Conservation (phyloP, 1,140 invertebrate species). For the Laupala kohalensis region DNA sequence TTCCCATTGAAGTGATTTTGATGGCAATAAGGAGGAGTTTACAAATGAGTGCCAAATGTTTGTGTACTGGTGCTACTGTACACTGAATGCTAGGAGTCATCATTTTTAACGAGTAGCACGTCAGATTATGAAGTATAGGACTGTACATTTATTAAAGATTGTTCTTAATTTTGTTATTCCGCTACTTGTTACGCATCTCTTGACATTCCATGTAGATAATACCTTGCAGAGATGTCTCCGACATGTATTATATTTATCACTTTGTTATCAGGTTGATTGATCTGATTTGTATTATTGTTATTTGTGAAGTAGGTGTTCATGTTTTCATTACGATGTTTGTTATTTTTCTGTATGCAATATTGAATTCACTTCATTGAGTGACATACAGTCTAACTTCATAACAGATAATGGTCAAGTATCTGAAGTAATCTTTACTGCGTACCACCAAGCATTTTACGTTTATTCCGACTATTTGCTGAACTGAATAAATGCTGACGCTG, state of each 20-base stretch:
- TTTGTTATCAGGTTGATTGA: neutral
- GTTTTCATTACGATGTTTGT: neutral
- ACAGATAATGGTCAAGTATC: too few relatives aligned
- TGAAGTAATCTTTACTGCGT: too few relatives aligned
- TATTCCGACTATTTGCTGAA: too few relatives aligned
- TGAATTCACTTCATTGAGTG: too few relatives aligned
- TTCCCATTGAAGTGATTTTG: neutral
- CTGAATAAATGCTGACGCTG: too few relatives aligned
- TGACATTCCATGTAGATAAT: neutral
- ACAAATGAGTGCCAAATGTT: neutral
- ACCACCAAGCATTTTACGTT: too few relatives aligned
- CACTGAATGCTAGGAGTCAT: neutral
- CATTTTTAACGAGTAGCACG: neutral
- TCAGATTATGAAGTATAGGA: neutral
- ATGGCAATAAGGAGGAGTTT: neutral
- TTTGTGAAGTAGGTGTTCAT: neutral
- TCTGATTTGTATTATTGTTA: neutral
- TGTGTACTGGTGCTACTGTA: neutral
- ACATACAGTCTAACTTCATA: too few relatives aligned
- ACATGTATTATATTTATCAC: neutral
- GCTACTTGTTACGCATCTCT: neutral
- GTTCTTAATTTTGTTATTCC: neutral
- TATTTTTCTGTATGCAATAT: neutral
- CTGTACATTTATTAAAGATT: neutral
- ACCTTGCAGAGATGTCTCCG: neutral